These are phyloP conservation scores for Remorina albescens DNA, from an alignment of 2,797 vertebrate genomes.

Conservation along the genomic window DNA sequence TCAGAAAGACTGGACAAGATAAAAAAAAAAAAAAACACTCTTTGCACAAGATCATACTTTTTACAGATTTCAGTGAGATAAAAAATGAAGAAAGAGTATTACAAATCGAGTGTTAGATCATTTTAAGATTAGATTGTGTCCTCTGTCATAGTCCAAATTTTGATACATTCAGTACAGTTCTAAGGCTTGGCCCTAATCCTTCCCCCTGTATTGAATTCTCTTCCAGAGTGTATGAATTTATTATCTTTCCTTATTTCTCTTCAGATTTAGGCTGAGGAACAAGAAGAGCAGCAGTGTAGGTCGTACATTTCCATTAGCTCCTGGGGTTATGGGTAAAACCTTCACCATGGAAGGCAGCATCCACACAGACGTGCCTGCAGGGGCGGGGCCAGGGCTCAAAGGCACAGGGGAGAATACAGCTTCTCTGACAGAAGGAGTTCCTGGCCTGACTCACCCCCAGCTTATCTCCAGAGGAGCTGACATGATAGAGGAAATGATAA, in stretches of 20 bases:
- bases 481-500: slow-evolving; percentile 88
- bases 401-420: slow-evolving; percentile 78
- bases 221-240: too few relatives aligned
- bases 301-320: slow-evolving; percentile 86
- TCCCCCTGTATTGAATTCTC: too few relatives aligned
- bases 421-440: slow-evolving; percentile 76
- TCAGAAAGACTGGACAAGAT: not conserved
- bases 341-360: slow-evolving; percentile 83
- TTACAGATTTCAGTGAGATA: not conserved
- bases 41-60: not conserved
- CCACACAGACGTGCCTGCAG: slow-evolving; percentile 72
- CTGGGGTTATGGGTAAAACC: slow-evolving; percentile 86
- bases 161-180: too few relatives aligned
- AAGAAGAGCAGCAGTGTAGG: slow-evolving; percentile 92
- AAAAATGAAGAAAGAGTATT: not conserved
- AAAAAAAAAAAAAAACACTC: not conserved
- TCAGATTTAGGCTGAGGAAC: slow-evolving; percentile 94
- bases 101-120: not conserved
- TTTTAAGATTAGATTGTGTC: slow-evolving; percentile 6
- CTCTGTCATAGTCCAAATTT: not conserved
- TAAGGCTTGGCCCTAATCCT: too few relatives aligned
- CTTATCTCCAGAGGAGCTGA: slow-evolving; percentile 91
- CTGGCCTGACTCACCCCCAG: slow-evolving; percentile 85
- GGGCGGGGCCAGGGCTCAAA: slow-evolving; percentile 79
- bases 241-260: not conserved